These are phyloP conservation scores for Salmo trutta DNA, from an alignment of 2,797 vertebrate species.

Conservation along the genomic window DNA sequence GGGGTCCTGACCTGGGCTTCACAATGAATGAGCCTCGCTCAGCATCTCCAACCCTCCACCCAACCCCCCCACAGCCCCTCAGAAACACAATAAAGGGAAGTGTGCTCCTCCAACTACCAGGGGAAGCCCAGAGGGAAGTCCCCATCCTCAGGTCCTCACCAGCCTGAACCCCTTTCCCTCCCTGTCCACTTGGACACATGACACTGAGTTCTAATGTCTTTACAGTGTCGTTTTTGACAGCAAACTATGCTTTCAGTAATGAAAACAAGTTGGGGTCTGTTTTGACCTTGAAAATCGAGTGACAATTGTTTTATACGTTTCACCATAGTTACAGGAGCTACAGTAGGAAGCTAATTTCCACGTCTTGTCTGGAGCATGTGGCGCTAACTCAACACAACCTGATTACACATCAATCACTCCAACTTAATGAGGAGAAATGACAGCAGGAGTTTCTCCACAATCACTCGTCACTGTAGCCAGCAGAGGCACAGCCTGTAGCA, in stretches of 20 bases:
- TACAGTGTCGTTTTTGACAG: not conserved
- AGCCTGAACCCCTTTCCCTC: constrained; percentile 33
- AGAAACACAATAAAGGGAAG: not conserved
- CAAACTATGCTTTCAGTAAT: constrained; percentile 3
- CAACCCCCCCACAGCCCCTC: not conserved
- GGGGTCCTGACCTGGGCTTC: not conserved
- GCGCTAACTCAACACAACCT: constrained; percentile 65
- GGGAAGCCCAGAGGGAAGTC: constrained; percentile 3
- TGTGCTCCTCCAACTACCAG: constrained; percentile 3
- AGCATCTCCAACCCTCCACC: not conserved
- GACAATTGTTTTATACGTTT: not conserved
- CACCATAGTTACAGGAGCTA: not conserved
- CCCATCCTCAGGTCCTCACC: not conserved
- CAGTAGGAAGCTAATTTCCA: not conserved
- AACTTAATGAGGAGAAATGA: constrained; percentile 66
- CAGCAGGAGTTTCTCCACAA: constrained; percentile 40
- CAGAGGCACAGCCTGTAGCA: constrained; percentile 8
- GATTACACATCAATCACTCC: constrained; percentile 68
- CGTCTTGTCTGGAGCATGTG: constrained; percentile 36
- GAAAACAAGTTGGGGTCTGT: constrained; percentile 21
- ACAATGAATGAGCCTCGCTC: not conserved
- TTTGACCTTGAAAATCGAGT: constrained; percentile 42
- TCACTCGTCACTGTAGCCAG: constrained; percentile 58
- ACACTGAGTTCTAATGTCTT: not conserved
- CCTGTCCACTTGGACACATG: constrained; percentile 29